Evolutionary conservation across 35 echinoderm and acorn worm genomes (phyloP), one percentile per base, ranked within the genome.

Genomic region (Amphiura filiformis): DNA sequence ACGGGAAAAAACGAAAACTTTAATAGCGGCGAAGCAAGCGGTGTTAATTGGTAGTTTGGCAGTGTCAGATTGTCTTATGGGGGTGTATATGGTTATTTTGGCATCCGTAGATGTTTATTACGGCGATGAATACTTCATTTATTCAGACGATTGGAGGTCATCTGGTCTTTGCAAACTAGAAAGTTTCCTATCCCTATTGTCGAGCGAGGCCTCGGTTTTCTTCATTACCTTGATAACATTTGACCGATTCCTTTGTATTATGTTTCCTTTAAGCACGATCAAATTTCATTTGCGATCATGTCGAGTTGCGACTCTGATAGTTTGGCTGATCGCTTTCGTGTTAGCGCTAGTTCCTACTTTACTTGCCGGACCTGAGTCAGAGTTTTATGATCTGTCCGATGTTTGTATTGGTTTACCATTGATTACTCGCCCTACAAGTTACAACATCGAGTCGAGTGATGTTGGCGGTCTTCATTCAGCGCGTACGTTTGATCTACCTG

Each of bases 31-130:
- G n/a, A 57, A 20, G 31, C 77, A 37, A 77, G 57, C 34, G 35
- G 87, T 36, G 36, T 85, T 93, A 26, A 87, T 97, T 14, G 35
- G 70, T 23, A 97, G 93, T 52, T 75, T 97, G 15, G 91, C 91
- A 26, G 39, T 97, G 1, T 84, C 94, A 9, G 91, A 97, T 75
- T 84, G 87, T 32, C 64, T 97, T 0, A 97, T 93, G 91, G 94
- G 91, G 23, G 57, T 97, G 13, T 97, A 97, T 40, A 64, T 97
- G 82, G 65, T 93, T 5, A 85, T 93, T 13, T 57, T 97, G 0
- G 87, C 91, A 20, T 80, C 87, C 40, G 79, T 80, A 18, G 94
- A 97, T 70, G 42, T 89, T 26, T 34, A 87, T 34, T 97, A 84
- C 76, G 86, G 91, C 18, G 35, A 56, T 15, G 57, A 75, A 1